Evolutionary conservation across 64 coral and sea anemone species (phyloP), one percentile per base, ranked within the genome.

Genomic region (Montipora foliosa): DNA sequence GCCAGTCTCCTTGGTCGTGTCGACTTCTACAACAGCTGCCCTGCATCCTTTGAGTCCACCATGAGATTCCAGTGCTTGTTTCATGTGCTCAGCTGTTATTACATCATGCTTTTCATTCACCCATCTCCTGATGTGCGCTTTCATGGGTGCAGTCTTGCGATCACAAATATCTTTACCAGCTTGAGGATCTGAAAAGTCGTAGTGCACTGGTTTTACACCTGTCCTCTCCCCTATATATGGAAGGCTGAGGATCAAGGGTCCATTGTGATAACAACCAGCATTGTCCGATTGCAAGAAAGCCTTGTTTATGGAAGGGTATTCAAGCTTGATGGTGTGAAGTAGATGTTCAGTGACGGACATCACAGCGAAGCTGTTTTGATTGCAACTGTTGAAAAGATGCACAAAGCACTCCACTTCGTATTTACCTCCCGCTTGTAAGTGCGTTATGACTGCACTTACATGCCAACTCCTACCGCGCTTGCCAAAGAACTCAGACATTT

Each of bases 381-480:
- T 81, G 57, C 92, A 89, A 58, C 44, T 74, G 71, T 89, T 51
- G 37, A 94, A 94, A 15, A 94, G 70, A 74, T 94, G 87, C 10
- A 92, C 90, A 83, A 92, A 92, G 53, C 78, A 90, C 73, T 90
- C 88, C 44, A 90, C 80, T 86, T 95, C 88, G 49, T 47, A 94
- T 71, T 90, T 94, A 1, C 51, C 93, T 57, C 78, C 93, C 58
- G 71, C 90, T 84, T 90, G 89, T 76, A 37, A 29, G 21, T 29
- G 73, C 24, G 88, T 90, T 77, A 91, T 87, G 15, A 95, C 87
- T 76, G 76, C 75, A 46, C 92, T 94, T 81, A 94, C 67, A 58
- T 94, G 92, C 92, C 93, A 94, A 57, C 93, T 95, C 77, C 80
- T 62, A 6, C 89, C 94, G 19, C 89, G 71, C 80, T 95, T 95